Base-by-base conservation (phyloP, 2,113 vertebrate genomes). In the Triplophysa dalaica region DNA sequence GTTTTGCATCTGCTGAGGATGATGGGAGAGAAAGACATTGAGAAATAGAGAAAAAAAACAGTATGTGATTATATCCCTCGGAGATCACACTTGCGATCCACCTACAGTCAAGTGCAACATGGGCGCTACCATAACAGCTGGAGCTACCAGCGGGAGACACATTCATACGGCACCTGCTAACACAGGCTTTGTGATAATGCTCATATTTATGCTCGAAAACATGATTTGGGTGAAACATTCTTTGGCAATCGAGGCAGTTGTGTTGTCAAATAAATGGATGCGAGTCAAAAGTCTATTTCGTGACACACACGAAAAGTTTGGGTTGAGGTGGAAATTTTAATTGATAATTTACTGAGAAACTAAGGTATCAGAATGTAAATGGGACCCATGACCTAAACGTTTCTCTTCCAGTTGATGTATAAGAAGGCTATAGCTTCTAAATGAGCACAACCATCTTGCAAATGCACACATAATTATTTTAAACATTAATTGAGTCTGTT, bases 71-170 rank as follows among this genome's bases (percentile, higher is more conserved):
- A 52, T 43, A 81, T n/a, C 48, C 50, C 26, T 60, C 24, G 19
- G 43, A 38, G 62, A 75, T 50, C 38, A 63, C 38, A 29, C 41
- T 63, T 75, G 21, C 41, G 2, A 19, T 17, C 45, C 41, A 75
- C 41, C 41, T 45, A 48, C 48, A 54, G 24, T 64, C 45, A 52
- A 65, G 43, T 64, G 45, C 43, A 76, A 17, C 61, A 29, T 62
- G 26, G 70, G 62, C 21, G 1, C 62, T 80, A 21, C 17, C 62
- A 50, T 16, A 45, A 75, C 70, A 81, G 70, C 48, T 48, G 52
- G 70, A 73, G 58, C n/a, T 65, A 72, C 48, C 69, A 69, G 78
- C 69, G 73, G 61, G 69, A 80, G 10, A 72, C 60, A 56, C 43
- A 45, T 41, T 63, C 58, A 70, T 68, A 79, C 5, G 5, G 3